A percentile compares a stretch with the other conserved stretches of the same genome.
These are phyloP conservation scores for Gnathonemus echidnorhynchus DNA, from an alignment of 2,113 vertebrate species.

Conservation along the genomic window DNA sequence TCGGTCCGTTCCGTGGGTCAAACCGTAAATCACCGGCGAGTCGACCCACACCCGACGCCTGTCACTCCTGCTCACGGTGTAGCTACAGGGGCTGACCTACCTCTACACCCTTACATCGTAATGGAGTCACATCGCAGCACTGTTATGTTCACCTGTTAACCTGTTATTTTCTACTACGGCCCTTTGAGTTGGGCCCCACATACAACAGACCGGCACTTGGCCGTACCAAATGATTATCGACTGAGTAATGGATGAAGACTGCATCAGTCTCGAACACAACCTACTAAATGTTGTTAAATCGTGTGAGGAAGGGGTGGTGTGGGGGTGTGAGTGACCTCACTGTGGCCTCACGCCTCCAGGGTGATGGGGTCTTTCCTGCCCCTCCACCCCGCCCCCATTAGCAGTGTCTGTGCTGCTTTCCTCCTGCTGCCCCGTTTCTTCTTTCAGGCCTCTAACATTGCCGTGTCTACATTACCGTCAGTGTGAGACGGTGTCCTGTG, in stretches of 20 bases:
- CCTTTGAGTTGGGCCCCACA: not conserved
- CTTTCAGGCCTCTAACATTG: not conserved
- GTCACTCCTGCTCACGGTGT: not conserved
- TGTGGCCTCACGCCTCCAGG: not conserved
- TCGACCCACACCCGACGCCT: not conserved
- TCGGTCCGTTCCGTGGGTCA: not conserved
- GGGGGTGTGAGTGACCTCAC: not conserved
- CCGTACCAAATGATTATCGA: not conserved
- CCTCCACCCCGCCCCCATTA: no score
- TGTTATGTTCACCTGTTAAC: not conserved
- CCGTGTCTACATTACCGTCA: not conserved
- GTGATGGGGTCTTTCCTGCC: not conserved
- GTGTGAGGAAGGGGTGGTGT: not conserved
- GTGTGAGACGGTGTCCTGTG: not conserved
- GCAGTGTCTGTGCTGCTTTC: not conserved
- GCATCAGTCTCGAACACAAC: not conserved
- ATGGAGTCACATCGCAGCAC: not conserved
- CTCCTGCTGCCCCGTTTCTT: not conserved
- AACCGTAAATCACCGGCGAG: not conserved
- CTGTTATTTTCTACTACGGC: not conserved
- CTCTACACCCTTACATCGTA: not conserved
- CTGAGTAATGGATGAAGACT: not conserved
- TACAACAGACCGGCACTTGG: not conserved
- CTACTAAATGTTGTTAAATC: not conserved
- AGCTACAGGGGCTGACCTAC: not conserved